Evolutionary conservation across 2,113 vertebrate genomes (phyloP).

Genomic region (Agelaius phoeniceus): DNA sequence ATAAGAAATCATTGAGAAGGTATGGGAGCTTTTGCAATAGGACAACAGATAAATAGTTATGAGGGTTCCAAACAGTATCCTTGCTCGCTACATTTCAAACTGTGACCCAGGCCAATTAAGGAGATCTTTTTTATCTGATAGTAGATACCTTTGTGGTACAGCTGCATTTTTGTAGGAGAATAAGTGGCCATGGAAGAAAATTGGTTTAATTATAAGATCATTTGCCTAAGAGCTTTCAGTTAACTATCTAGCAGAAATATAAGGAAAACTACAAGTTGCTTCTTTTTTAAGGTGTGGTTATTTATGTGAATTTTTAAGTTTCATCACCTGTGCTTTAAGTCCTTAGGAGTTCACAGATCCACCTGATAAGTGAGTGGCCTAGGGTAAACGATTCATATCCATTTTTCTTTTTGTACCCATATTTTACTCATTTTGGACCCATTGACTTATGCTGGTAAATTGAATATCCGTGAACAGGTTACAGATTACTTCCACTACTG

Average conservation of each 20-base stretch:
- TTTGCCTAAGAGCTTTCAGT: neutral
- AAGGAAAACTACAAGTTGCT: neutral
- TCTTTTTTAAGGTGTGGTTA: neutral
- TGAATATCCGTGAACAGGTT: neutral
- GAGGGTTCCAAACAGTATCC: neutral
- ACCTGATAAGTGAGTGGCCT: neutral
- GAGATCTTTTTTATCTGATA: neutral
- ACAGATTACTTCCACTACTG: neutral
- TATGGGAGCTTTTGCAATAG: too few species aligned
- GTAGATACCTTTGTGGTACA: neutral
- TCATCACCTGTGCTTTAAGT: neutral
- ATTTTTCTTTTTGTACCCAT: neutral
- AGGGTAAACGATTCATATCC: neutral
- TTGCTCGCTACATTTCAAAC: neutral
- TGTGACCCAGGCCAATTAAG: neutral
- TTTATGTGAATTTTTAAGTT: neutral
- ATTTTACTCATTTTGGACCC: neutral
- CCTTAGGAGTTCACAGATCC: neutral
- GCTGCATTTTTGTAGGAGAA: neutral
- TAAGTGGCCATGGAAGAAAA: neutral
- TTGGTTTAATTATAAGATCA: neutral
- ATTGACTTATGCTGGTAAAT: neutral
- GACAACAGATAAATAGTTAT: neutral
- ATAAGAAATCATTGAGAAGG: too few species aligned
- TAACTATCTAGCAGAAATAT: neutral